Evolutionary conservation across 1,140 invertebrate genomes (phyloP).

Genomic region (Hylaeus volcanicus): DNA sequence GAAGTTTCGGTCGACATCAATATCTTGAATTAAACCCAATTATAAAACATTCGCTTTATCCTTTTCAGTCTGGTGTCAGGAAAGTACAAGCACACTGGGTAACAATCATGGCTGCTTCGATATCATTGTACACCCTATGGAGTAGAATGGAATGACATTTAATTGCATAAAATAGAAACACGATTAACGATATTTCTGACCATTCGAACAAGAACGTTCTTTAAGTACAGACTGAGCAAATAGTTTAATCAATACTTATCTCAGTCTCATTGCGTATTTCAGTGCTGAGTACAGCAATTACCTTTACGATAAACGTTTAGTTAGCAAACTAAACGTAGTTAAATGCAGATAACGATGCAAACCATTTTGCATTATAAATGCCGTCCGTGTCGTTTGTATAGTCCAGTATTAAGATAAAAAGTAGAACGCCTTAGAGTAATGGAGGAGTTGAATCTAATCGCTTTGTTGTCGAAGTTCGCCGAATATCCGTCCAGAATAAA

Average conservation of each 20-base stretch:
- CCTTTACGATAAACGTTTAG: too few relatives aligned
- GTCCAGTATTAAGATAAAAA: neutral
- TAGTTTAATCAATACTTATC: neutral
- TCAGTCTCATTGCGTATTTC: neutral
- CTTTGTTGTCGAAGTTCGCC: too few relatives aligned
- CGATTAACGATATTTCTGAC: slow-evolving; percentile 9
- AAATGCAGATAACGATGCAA: neutral
- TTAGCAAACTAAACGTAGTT: neutral
- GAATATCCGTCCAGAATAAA: slow-evolving; percentile 14
- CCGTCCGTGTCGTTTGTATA: too few relatives aligned
- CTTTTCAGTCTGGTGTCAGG: slow-evolving; percentile 61
- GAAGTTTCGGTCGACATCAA: neutral
- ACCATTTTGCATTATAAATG: neutral
- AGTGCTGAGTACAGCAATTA: too few relatives aligned
- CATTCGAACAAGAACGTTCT: neutral
- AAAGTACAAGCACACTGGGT: slow-evolving; percentile 24
- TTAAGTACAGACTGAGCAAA: slow-evolving; percentile 24
- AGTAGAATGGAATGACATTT: slow-evolving; percentile 42
- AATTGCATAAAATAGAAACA: slow-evolving; percentile 1
- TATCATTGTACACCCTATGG: slow-evolving; percentile 17
- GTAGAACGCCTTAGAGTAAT: neutral
- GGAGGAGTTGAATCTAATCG: neutral
- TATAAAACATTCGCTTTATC: neutral
- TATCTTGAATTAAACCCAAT: rapidly evolving
- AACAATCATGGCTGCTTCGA: neutral